Conservation (phyloP, 2,888 invertebrate genomes). For the Prenolepis imparis region DNA sequence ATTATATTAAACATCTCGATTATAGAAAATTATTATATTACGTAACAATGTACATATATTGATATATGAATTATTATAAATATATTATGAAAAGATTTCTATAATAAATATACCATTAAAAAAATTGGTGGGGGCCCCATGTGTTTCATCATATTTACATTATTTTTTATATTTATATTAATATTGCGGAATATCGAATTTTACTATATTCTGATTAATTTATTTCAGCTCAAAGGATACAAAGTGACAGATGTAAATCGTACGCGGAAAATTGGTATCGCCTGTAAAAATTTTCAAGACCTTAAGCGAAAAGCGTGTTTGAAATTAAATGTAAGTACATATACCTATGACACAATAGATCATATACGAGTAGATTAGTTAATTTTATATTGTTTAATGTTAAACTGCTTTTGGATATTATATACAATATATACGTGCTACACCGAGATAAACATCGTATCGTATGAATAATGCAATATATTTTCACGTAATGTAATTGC, state of each 20-base stretch:
- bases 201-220: neutral
- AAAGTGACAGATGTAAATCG: conserved; percentile 91
- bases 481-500: conserved; percentile 34
- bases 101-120: neutral
- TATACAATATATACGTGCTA: neutral
- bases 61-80: neutral
- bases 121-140: neutral
- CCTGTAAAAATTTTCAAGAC: conserved; percentile 90
- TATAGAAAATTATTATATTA: neutral
- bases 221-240: conserved; percentile 89
- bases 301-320: conserved; percentile 90
- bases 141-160: neutral
- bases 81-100: conserved; percentile 1
- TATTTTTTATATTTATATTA: neutral
- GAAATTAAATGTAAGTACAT: conserved; percentile 88
- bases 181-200: neutral
- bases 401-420: neutral
- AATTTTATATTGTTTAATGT: neutral
- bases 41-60: neutral
- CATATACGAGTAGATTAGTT: neutral
- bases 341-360: neutral
- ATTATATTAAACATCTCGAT: neutral
- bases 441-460: neutral
- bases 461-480: conserved; percentile 38
- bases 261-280: conserved; percentile 91